A percentile compares a stretch with the other conserved stretches of the same genome.
Evolutionary conservation across 2,888 invertebrate genomes (phyloP).

Genomic region (Sinelater perroti): DNA sequence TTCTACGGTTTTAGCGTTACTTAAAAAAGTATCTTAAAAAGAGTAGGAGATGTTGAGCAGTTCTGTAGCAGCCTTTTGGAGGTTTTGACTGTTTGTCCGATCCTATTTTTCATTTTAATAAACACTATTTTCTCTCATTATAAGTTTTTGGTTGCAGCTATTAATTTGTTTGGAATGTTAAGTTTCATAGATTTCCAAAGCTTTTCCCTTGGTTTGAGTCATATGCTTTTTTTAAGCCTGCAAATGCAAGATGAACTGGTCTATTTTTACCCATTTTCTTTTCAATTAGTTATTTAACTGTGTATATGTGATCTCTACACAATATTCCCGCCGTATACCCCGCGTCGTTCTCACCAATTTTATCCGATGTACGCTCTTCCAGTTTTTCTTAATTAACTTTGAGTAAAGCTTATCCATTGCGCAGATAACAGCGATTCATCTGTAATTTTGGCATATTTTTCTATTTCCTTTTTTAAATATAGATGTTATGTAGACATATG

Average conservation of each 20-base stretch:
- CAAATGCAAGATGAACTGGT: not conserved
- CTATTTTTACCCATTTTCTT: constrained; percentile 1
- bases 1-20: too few relatives aligned
- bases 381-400: not conserved
- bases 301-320: not conserved
- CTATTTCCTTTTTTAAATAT: not conserved
- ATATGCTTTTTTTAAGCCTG: not conserved
- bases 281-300: not conserved
- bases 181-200: constrained; percentile 1
- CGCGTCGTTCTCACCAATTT: not conserved
- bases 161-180: not conserved
- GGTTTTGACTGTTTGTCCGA: too few relatives aligned
- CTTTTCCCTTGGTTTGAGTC: not conserved
- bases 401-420: not conserved
- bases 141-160: not conserved
- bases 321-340: constrained; percentile 1
- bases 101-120: not conserved
- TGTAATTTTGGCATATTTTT: too few relatives aligned
- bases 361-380: too few relatives aligned
- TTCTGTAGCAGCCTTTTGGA: not conserved
- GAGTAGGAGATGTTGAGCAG: not conserved
- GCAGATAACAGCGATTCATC: not conserved
- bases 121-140: not conserved
- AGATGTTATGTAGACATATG: not conserved
- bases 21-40: too few relatives aligned